Base-by-base conservation (phyloP, 1,140 invertebrate genomes). In the Cryptotermes secundus region DNA sequence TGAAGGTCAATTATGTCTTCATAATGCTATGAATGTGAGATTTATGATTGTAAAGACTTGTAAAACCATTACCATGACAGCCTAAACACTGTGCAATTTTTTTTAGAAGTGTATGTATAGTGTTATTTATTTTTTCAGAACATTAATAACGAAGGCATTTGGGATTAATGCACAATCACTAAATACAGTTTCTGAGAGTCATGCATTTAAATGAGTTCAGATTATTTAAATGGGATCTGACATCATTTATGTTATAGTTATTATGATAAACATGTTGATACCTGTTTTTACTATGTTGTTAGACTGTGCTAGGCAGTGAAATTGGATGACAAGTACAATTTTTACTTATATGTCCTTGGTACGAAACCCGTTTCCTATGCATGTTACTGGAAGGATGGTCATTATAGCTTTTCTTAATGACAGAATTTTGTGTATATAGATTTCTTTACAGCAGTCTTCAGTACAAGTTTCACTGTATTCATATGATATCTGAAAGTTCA, bases 31-130 rank as follows among this genome's bases (percentile, higher is more conserved):
- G 59, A 72, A 72, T 31, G 59, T 72, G 26, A 72, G 26, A 72
- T 72, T 72, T n/a, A 26, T 72, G 14, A 31, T 72, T 72, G 26
- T 72, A 72, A 72, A 72, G 59, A 72, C 59, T 72, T 31, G 7
- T 72, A 72, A 72, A 31, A 72, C n/a, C n/a, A 72, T 72, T 72
- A 72, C 59, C 59, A 72, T 72, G 59, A 72, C 59, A 72, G 59
- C 59, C 26, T 72, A 72, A 38, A 72, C 26, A 72, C 7, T 72
- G 59, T 72, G 59, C 59, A 72, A 72, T 72, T 72, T 72, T 72
- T 72, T 72, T 7, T 31, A 31, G 31, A n/a, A 31, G n/a, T n/a
- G n/a, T 72, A 3, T 31, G 59, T 72, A 26, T 72, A 31, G 9
- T 72, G 59, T 72, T 72, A 72, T 72, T 72, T 72, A 72, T 72